A percentile compares a stretch with the other conserved stretches of the same genome.
These are phyloP conservation scores for Drosophila oshimai DNA, from an alignment of 1,140 invertebrate species.

Conservation along the genomic window DNA sequence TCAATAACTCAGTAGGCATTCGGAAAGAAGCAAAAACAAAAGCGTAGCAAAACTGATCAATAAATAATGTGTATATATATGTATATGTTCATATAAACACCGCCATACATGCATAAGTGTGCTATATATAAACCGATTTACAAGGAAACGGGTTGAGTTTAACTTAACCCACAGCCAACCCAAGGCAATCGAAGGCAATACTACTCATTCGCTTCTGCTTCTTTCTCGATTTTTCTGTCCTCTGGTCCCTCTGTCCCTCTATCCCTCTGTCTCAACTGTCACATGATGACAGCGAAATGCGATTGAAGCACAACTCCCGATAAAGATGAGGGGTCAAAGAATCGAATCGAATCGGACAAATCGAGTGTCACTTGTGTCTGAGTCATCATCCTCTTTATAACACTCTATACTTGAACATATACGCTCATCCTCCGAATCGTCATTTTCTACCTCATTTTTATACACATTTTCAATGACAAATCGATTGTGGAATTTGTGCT, in stretches of 20 bases:
- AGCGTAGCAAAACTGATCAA: slow-evolving; percentile 17
- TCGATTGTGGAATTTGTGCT: neutral
- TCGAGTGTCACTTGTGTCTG: neutral
- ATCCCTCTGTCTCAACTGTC: neutral
- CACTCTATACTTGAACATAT: neutral
- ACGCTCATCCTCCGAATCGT: slow-evolving; percentile 3
- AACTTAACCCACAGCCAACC: slow-evolving; percentile 22
- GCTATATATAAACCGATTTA: slow-evolving; percentile 1
- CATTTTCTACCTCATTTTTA: neutral
- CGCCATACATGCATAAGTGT: neutral
- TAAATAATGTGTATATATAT: slow-evolving; percentile 10
- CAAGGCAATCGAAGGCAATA: slow-evolving; percentile 12
- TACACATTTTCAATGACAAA: slow-evolving; percentile 6
- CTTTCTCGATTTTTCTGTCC: neutral
- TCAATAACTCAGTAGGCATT: slow-evolving; percentile 42
- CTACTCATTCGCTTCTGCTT: neutral
- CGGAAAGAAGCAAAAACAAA: neutral
- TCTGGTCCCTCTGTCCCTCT: too few species aligned
- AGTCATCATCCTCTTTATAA: slow-evolving; percentile 1
- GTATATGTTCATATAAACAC: neutral
- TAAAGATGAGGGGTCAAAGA: slow-evolving; percentile 12
- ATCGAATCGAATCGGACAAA: slow-evolving; percentile 8
- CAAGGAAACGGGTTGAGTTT: slow-evolving; percentile 4
- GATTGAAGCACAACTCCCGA: slow-evolving; percentile 9
- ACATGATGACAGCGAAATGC: slow-evolving; percentile 6